Base-by-base conservation (phyloP, 2,888 invertebrate species). In the Drosophila neonasuta region DNA sequence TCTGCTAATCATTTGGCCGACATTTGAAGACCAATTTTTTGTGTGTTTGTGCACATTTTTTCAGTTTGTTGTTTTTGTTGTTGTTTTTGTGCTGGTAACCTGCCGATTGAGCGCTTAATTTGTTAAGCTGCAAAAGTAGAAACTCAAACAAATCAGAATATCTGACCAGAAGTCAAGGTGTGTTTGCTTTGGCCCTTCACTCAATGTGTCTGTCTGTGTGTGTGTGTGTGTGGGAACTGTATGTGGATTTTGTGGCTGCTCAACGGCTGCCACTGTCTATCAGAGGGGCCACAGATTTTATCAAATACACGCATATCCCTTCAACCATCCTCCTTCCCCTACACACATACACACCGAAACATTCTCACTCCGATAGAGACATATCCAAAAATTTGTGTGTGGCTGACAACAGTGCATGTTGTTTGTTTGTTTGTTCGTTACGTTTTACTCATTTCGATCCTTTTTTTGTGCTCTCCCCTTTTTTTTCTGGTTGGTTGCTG, bases 51-150 rank as follows among this genome's bases (percentile, higher is more conserved):
- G 4, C 24, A 36, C 9, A 8, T 36, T 60, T 36, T 2, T 48
- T 24, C 24, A 24, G 24, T 24, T 24, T 52, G 29, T 39, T 46
- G 29, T 15, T 56, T 44, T 46, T 63, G 13, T 13, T 69, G 51
- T 44, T 57, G 48, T 63, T 68, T 1, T 60, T 44, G 32, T 63
- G 56, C 51, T 59, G 52, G 65, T 74, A 64, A 71, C 80, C 79
- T 83, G 77, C 71, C 86, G 84, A 88, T 88, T 87, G 82, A 79
- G 71, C 80, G 89, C 88, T 88, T 88, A 88, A 88, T 89, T 88
- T 88, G 86, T 85, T 88, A 86, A 89, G 81, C 85, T 82, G 57
- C 77, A 75, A 80, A 88, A 88, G 88, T 81, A 88, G 79, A 87
- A 88, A 88, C 78, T 81, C 88, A 89, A 88, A 88, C 88, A 88